Conservation (phyloP, 2,797 vertebrate species). For the Taeniopygia guttata region DNA sequence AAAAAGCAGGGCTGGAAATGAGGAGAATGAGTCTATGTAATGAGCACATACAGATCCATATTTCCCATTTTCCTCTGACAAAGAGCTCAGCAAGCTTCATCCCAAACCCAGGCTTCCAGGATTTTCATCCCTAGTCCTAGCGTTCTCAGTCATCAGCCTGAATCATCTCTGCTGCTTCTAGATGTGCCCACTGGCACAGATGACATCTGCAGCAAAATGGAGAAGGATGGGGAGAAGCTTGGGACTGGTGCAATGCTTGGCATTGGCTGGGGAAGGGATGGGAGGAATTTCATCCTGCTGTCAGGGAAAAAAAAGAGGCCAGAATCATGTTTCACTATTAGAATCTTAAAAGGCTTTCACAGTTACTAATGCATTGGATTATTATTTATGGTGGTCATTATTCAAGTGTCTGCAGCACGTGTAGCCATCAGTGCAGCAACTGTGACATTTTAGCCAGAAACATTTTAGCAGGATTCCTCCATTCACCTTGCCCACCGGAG, state of each 20-base stretch:
- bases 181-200: neutral
- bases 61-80: neutral
- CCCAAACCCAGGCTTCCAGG: conserved; percentile 13
- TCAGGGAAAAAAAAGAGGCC: neutral
- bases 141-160: conserved; percentile 19
- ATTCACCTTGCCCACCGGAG: neutral
- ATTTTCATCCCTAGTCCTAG: conserved; percentile 25
- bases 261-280: neutral
- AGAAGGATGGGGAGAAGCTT: neutral
- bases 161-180: conserved; percentile 46
- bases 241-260: neutral
- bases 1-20: neutral
- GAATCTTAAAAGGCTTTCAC: neutral
- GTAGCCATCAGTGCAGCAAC: neutral
- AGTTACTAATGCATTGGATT: neutral
- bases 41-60: neutral
- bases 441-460: neutral
- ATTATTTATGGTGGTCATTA: neutral
- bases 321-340: neutral
- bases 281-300: neutral
- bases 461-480: neutral
- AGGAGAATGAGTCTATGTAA: neutral
- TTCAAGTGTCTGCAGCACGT: neutral
- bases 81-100: neutral
- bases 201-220: neutral